Base-by-base conservation (phyloP, 1,140 invertebrate genomes). In the Diploscapter pachys region DNA sequence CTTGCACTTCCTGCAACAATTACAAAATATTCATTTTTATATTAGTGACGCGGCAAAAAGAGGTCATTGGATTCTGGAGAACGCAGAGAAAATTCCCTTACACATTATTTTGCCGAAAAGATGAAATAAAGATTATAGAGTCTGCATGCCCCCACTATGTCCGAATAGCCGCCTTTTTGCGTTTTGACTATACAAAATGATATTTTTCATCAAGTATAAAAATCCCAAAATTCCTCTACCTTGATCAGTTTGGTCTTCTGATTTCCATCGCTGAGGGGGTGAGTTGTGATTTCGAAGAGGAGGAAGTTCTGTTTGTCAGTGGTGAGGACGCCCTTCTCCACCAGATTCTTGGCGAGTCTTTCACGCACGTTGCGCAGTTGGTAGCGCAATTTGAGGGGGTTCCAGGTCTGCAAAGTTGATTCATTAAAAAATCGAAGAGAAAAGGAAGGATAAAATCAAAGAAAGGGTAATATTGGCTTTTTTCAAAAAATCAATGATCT, bases 301-400 rank as follows among this genome's bases (percentile, higher is more conserved):
- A 99, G 89, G 88, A 99, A 99, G 88, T 99, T 99, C 88, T 99
- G 96, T 89, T 99, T 99, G 88, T 99, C 97, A 69, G 97, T 99
- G 64, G 96, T 98, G 76, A 98, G 90, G n/a, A 99, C 95, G 79
- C 97, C 96, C 88, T 99, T 99, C 87, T 99, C 97, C 31, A 99
- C 96, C 81, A 99, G 89, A 89, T 98, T 99, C 87, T 99, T 99
- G 8, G 97, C 97, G 83, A 99, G 89, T 84, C 97, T 90, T 89
- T 99, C 97, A 78, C 97, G 90, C 0, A 99, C 96, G 90, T 99
- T 99, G 88, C 97, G 93, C 79, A 99, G 89, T 86, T 99, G 97
- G 87, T 98, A 99, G 82, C 93, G 91, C 77, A 99, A 89, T 88
- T 99, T 99, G 80, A 99, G 89, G 9, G 96, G 97, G 89, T 99